phyloP scores from a whole-genome alignment of 1,140 invertebrate genomes.

The Portunus trituberculatus region DNA sequence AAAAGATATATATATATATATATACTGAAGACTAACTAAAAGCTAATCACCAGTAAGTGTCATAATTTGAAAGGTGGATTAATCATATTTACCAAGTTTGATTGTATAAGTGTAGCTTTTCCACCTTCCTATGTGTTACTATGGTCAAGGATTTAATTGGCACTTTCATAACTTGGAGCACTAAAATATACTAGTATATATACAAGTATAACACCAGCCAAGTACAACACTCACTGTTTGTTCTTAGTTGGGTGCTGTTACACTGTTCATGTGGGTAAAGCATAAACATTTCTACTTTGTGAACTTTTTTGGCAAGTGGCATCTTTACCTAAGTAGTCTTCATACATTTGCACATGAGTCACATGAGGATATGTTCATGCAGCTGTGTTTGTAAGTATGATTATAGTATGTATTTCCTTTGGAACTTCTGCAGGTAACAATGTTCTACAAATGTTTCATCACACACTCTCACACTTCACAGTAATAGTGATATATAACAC shows the following conservation, averaged over 20 bases:
- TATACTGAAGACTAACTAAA: background rate
- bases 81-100: background rate
- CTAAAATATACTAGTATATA: background rate
- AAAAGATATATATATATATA: background rate
- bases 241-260: background rate
- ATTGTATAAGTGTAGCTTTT: background rate
- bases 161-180: background rate
- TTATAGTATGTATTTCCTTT: background rate
- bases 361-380: background rate
- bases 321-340: background rate
- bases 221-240: background rate
- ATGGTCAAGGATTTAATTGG: background rate
- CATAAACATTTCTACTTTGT: background rate
- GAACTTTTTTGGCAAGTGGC: background rate
- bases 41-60: background rate
- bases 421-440: background rate
- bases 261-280: background rate
- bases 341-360: background rate
- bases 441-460: too few relatives aligned
- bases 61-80: background rate
- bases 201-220: background rate
- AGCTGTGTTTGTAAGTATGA: background rate
- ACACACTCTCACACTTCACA: background rate
- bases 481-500: background rate
- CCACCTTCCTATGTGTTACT: background rate